Percentiles rank a stretch among this genome's conserved stretches.
Evolutionary conservation across 2,797 vertebrate species (phyloP).

Genomic region (Enoplosus armatus): DNA sequence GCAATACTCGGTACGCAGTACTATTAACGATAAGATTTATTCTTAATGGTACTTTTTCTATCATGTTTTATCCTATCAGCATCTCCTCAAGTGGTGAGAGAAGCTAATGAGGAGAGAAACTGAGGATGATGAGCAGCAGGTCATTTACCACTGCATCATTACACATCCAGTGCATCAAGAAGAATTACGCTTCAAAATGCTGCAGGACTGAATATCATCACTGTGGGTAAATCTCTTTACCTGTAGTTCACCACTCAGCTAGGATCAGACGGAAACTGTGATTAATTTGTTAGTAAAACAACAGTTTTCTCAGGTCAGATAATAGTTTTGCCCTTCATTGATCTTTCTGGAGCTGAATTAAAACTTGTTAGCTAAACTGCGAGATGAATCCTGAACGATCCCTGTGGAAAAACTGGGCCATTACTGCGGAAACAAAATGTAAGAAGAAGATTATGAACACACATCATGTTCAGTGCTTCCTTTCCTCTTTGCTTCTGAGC

Average conservation of each 20-base stretch:
- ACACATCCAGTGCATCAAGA: constrained; percentile 40
- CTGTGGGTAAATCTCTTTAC: not conserved
- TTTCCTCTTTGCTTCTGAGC: not conserved
- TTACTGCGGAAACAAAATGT: not conserved
- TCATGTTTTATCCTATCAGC: constrained; percentile 43
- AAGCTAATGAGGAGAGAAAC: constrained; percentile 51
- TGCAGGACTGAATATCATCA: constrained; percentile 21
- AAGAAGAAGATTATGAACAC: not conserved
- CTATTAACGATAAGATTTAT: constrained; percentile 36
- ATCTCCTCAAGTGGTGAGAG: constrained; percentile 31
- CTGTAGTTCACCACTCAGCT: constrained; percentile 1
- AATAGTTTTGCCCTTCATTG: not conserved
- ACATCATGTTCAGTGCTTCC: not conserved
- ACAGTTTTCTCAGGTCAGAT: not conserved
- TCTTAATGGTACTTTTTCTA: constrained; percentile 53
- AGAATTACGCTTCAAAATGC: constrained; percentile 13
- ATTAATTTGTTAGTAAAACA: not conserved
- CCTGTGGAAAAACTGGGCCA: constrained; percentile 1
- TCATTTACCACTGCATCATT: constrained; percentile 54
- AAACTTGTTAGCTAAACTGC: constrained; percentile 2
- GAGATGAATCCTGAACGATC: not conserved
- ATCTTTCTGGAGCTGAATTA: constrained; percentile 1
- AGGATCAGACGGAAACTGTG: not conserved
- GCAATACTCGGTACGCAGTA: constrained; percentile 18
- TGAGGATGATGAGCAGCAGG: constrained; percentile 43